Conservation (phyloP, 2,797 vertebrate genomes). For the Enteromius trimaculatus region DNA sequence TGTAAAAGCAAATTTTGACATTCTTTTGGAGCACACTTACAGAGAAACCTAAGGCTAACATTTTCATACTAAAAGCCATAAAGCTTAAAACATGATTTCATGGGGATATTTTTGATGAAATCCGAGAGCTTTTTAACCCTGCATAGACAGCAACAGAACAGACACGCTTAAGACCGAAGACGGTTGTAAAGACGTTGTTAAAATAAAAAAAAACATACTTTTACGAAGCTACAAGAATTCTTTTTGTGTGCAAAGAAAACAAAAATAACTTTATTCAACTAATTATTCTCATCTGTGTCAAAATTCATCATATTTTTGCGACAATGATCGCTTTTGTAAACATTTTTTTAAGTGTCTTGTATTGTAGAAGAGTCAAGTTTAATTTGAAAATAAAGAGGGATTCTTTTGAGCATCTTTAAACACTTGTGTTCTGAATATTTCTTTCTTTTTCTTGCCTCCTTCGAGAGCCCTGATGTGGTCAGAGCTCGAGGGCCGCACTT, state of each 20-base stretch:
- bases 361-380: background rate
- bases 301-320: background rate
- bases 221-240: background rate
- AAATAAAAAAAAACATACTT: too few species aligned
- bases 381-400: conserved; percentile 3
- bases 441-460: conserved; percentile 11
- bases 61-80: too few species aligned
- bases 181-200: too few species aligned
- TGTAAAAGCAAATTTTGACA: too few species aligned
- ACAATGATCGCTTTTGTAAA: background rate
- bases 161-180: too few species aligned
- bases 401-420: conserved; percentile 15
- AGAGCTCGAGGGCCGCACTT: conserved; percentile 41
- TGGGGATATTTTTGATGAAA: background rate
- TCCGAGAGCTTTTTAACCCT: background rate
- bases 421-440: conserved; percentile 23
- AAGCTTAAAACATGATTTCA: too few species aligned
- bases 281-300: background rate
- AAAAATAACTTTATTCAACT: background rate
- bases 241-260: background rate
- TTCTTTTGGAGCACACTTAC: too few species aligned
- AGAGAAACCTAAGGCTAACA: too few species aligned
- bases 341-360: background rate
- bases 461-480: conserved; percentile 47
- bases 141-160: background rate